Evolutionary conservation across 2,888 invertebrate genomes (phyloP).

Genomic region (Axea sp.): DNA sequence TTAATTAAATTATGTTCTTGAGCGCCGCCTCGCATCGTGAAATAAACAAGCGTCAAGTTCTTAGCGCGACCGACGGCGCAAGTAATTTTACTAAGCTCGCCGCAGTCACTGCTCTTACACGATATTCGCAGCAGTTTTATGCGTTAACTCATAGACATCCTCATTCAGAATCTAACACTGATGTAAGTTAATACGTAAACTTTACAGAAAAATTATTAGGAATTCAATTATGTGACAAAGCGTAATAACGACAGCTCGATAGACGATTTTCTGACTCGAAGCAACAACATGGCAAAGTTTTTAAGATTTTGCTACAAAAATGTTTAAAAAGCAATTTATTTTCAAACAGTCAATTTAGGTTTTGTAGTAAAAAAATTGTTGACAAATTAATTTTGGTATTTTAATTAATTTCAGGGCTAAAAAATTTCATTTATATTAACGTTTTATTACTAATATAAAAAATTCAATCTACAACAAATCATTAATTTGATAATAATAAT

Average conservation of each 20-base stretch:
- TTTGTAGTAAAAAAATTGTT: too few relatives aligned
- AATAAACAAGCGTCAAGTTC: conserved; percentile 30
- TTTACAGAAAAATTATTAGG: conserved; percentile 17
- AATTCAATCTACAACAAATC: too few relatives aligned
- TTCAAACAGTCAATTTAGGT: too few relatives aligned
- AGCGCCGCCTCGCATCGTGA: conserved; percentile 24
- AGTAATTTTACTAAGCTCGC: conserved; percentile 43
- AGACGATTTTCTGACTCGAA: too few relatives aligned
- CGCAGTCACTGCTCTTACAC: conserved; percentile 17
- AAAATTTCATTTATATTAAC: too few relatives aligned
- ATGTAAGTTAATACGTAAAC: conserved; percentile 26
- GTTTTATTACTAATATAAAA: too few relatives aligned
- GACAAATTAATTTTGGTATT: too few relatives aligned
- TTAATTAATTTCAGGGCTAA: too few relatives aligned
- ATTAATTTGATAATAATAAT: too few relatives aligned
- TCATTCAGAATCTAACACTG: conserved; percentile 17
- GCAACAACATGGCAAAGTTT: too few relatives aligned
- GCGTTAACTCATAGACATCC: conserved; percentile 18
- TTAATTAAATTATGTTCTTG: conserved; percentile 42
- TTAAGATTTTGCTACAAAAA: too few relatives aligned
- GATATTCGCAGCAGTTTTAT: conserved; percentile 31
- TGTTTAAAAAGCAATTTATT: too few relatives aligned
- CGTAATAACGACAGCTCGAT: neutral
- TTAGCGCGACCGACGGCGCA: conserved; percentile 18
- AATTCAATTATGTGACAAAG: neutral